Conservation (phyloP, 2,888 invertebrate species). For the Cephus runcator region DNA sequence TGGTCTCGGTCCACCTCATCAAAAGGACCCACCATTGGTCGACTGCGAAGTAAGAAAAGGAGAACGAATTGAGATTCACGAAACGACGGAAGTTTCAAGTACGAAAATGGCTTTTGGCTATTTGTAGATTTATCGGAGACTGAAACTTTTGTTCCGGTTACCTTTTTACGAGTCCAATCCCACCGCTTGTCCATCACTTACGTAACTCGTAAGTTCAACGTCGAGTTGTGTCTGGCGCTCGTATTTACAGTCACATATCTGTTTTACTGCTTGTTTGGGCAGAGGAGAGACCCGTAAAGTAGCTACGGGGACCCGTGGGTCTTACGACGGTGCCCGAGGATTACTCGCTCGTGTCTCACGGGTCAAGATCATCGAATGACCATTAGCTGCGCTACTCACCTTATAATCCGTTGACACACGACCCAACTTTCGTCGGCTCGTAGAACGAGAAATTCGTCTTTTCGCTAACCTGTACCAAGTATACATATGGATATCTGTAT, state of each 20-base stretch:
- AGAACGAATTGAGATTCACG: neutral
- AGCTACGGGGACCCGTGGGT: neutral
- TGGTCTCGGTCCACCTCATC: neutral
- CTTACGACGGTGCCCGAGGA: constrained; percentile 24
- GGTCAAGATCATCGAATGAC: constrained; percentile 54
- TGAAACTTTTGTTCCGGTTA: neutral
- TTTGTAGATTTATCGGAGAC: neutral
- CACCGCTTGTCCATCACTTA: neutral
- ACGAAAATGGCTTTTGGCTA: neutral
- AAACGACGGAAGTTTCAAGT: neutral
- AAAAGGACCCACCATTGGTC: neutral
- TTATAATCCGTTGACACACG: constrained; percentile 50
- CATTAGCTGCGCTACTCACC: constrained; percentile 52
- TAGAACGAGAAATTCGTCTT: neutral
- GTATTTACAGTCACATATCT: constrained; percentile 46
- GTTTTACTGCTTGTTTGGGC: constrained; percentile 30
- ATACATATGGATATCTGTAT: neutral
- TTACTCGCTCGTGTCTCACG: constrained; percentile 58
- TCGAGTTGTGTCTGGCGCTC: neutral
- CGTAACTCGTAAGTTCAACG: neutral
- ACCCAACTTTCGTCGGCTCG: constrained; percentile 7
- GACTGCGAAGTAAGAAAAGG: neutral
- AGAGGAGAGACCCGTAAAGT: neutral
- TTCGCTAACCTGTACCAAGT: neutral
- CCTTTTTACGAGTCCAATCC: neutral